A percentile compares a stretch with the other conserved stretches of the same genome.
phyloP scores from a whole-genome alignment of 2,797 vertebrate genomes.

The Sphenopsis melanotis region DNA sequence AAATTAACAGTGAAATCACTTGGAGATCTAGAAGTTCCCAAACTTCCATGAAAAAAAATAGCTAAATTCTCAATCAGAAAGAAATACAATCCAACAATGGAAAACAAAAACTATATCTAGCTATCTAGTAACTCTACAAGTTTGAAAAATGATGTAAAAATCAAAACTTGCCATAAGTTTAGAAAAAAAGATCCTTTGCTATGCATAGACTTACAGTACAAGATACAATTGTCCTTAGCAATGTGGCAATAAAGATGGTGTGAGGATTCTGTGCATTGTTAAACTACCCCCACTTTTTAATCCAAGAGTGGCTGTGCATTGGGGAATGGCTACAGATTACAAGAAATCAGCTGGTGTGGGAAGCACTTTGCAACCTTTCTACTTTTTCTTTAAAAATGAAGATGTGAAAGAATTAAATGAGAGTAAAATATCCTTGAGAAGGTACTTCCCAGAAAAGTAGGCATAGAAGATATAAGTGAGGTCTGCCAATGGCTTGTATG shows the following conservation, averaged over 20 bases:
- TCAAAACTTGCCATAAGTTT: neutral
- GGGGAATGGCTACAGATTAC: neutral
- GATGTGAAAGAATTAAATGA: neutral
- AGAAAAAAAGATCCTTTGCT: neutral
- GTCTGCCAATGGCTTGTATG: neutral
- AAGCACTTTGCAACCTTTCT: neutral
- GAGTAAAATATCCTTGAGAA: neutral
- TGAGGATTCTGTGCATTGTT: neutral
- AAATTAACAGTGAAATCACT: neutral
- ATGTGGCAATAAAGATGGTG: neutral
- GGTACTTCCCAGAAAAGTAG: neutral
- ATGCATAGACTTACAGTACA: neutral
- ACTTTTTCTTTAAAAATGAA: neutral
- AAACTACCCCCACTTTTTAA: neutral
- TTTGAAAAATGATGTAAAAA: slow-evolving; percentile 10
- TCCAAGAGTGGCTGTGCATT: neutral
- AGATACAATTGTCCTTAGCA: neutral
- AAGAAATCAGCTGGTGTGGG: neutral
- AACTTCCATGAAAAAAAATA: neutral
- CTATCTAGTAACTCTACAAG: neutral
- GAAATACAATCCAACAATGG: neutral
- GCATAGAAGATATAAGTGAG: neutral
- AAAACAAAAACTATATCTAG: neutral
- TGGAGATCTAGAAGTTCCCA: neutral
- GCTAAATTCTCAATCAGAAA: neutral